These are phyloP conservation scores for Cherax destructor DNA, from an alignment of 1,140 invertebrate genomes.

Conservation along the genomic window DNA sequence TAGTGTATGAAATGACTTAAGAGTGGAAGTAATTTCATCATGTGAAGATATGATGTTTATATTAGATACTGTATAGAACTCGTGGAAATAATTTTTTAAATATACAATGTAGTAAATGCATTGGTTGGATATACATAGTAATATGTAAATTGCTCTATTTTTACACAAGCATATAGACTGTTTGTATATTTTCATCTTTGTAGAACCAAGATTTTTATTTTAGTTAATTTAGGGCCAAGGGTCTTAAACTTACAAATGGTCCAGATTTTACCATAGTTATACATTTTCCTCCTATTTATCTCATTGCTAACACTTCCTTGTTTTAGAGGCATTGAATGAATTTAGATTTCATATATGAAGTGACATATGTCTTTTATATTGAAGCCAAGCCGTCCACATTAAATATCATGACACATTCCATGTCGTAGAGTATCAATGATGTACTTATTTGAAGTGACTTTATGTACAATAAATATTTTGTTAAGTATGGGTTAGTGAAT, in stretches of 20 bases:
- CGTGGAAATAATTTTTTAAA: constrained; percentile 20
- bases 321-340: constrained; percentile 66
- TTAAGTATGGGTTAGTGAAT: constrained; percentile 52
- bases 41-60: not conserved
- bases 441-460: constrained; percentile 61
- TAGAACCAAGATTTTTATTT: constrained; percentile 19
- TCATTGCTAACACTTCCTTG: constrained; percentile 43
- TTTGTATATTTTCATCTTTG: constrained; percentile 55
- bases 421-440: constrained; percentile 60
- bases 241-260: constrained; percentile 18
- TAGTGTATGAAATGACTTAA: constrained; percentile 13
- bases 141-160: constrained; percentile 61
- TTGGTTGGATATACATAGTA: constrained; percentile 26
- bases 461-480: constrained; percentile 57
- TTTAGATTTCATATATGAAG: constrained; percentile 51
- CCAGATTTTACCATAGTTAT: constrained; percentile 36
- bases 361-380: constrained; percentile 55
- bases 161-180: constrained; percentile 62
- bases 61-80: not conserved
- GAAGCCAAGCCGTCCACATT: constrained; percentile 55
- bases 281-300: constrained; percentile 53
- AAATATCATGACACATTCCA: constrained; percentile 65
- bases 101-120: constrained; percentile 44
- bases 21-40: not conserved
- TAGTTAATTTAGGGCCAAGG: constrained; percentile 22